Conservation (phyloP, 2,113 vertebrate genomes). For the Ariopsis seemanni region DNA sequence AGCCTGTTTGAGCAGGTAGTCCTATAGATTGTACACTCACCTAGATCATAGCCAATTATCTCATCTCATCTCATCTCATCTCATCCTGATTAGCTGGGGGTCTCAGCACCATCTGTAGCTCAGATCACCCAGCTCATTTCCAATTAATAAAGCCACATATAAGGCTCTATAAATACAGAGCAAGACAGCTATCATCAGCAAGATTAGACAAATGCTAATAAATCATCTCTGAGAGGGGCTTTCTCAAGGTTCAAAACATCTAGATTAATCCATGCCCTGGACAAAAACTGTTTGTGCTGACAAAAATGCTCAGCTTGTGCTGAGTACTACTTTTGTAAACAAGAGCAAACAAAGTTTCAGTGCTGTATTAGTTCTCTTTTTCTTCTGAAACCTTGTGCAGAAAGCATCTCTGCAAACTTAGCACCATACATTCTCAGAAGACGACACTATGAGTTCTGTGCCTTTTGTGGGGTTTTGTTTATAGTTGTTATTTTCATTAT, state of each 20-base stretch:
- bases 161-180: constrained; percentile 65
- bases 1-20: constrained; percentile 57
- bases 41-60: constrained; percentile 60
- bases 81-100: constrained; percentile 58
- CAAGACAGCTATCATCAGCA: constrained; percentile 71
- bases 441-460: not conserved
- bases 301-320: constrained; percentile 34
- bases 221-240: constrained; percentile 54
- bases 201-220: constrained; percentile 70
- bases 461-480: not conserved
- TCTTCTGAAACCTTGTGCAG: not conserved
- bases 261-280: constrained; percentile 49
- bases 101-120: constrained; percentile 71
- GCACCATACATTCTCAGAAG: not conserved
- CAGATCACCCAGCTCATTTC: constrained; percentile 63
- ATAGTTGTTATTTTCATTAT: constrained; percentile 19
- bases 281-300: constrained; percentile 50
- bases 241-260: constrained; percentile 54
- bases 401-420: constrained; percentile 19
- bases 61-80: constrained; percentile 57
- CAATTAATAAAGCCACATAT: constrained; percentile 68
- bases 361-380: not conserved
- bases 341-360: not conserved
- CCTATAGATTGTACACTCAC: constrained; percentile 57
- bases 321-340: constrained; percentile 10